Evolutionary conservation across 1,140 invertebrate genomes (phyloP).

Genomic region (Diachasma alloeum): DNA sequence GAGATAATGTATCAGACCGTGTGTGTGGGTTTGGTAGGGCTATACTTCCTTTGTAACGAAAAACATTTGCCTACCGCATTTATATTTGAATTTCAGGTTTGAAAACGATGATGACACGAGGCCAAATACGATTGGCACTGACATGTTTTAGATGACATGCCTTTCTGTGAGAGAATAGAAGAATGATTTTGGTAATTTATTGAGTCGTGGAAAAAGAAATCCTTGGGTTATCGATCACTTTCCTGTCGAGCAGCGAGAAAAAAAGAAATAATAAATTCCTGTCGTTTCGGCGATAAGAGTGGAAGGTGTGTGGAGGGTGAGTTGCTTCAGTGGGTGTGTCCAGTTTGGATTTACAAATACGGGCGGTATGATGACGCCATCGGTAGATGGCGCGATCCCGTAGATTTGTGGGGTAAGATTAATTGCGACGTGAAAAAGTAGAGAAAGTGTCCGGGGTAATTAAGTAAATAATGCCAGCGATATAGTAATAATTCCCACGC

Average conservation of each 20-base stretch:
- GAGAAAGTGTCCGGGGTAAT: too few species aligned
- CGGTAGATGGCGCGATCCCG: background rate
- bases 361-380: background rate
- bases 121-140: background rate
- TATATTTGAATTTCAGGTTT: background rate
- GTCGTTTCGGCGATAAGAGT: background rate
- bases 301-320: background rate
- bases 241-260: background rate
- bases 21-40: background rate
- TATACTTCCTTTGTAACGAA: background rate
- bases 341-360: background rate
- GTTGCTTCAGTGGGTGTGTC: background rate
- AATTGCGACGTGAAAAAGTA: background rate
- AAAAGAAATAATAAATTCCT: background rate
- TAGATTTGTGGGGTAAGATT: background rate
- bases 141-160: background rate
- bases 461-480: too few species aligned
- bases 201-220: background rate
- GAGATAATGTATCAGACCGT: background rate
- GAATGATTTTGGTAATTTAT: background rate
- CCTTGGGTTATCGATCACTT: background rate
- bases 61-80: background rate
- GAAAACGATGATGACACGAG: background rate
- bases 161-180: background rate
- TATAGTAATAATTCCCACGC: too few species aligned